Base-by-base conservation (phyloP, 2,113 vertebrate species). In the Sinocyclocheilus grahami region DNA sequence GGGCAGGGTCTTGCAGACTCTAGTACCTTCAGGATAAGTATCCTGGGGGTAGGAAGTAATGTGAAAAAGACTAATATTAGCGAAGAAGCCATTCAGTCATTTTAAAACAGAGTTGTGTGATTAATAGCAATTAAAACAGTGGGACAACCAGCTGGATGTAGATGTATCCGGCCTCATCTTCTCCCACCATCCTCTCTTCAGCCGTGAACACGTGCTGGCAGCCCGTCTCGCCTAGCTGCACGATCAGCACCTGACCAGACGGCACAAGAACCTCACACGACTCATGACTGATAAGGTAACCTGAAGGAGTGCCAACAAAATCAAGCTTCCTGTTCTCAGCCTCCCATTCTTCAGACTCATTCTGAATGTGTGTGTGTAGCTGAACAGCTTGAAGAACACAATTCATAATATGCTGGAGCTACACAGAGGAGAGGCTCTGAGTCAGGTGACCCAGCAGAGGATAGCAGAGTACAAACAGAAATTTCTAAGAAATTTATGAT, bases 151-250 rank as follows among this genome's bases (percentile, higher is more conserved):
- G 88, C 92, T 99, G 87, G 98, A 99, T 82, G 95, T 99, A 48
- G 97, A 99, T 72, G 96, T 98, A 82, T 96, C 94, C 0, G 98
- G 97, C 22, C 91, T 99, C 39, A 96, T 99, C 91, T 99, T 99
- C 90, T 97, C 96, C 22, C 98, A 99, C 89, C 98, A 99, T 85
- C 96, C 98, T 1, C 97, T 98, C 83, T 99, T 99, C 85, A 99
- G 98, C 85, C 96, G 97, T 22, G 98, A 99, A 79, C 98, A 99
- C 3, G 96, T 99, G 22, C 94, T 99, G 83, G 96, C 94, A 12
- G 92, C 96, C n/a, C 96, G 95, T 78, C 90, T 99, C 85, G 96
- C 95, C 82, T 97, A 97, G 85, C 84, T 98, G 16, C 98, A 97
- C 7, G 97, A 99, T 90, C 97, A 97, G 86, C 95, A 97, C 92